These are phyloP conservation scores for Syrphus vitripennis DNA, from an alignment of 2,888 invertebrate species.

Conservation along the genomic window DNA sequence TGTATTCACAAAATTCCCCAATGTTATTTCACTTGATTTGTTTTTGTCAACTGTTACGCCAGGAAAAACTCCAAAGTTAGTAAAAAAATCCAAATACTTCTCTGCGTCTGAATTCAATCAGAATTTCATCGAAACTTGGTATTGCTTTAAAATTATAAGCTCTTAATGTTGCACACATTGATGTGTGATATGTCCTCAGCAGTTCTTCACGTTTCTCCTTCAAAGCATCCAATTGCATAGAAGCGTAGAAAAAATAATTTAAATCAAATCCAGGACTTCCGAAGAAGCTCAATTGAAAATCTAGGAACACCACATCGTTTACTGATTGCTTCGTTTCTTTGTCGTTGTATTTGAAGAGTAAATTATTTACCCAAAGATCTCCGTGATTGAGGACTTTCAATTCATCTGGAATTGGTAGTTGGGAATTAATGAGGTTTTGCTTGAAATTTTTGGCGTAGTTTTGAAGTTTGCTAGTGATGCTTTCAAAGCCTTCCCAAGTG, in stretches of 20 bases:
- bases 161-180: conserved; percentile 73
- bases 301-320: conserved; percentile 76
- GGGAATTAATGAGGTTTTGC: conserved; percentile 66
- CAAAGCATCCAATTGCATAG: conserved; percentile 75
- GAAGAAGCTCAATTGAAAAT: conserved; percentile 78
- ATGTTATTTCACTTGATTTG: conserved; percentile 74
- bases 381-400: conserved; percentile 82
- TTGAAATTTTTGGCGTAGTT: conserved; percentile 73
- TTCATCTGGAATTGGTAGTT: conserved; percentile 61
- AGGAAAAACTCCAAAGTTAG: conserved; percentile 76
- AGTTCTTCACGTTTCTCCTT: conserved; percentile 75
- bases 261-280: conserved; percentile 79
- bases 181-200: conserved; percentile 75
- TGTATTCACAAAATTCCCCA: conserved; percentile 75
- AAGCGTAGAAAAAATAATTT: conserved; percentile 79
- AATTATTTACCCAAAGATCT: conserved; percentile 82
- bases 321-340: conserved; percentile 72
- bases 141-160: conserved; percentile 70
- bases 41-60: conserved; percentile 76
- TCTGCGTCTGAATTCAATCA: conserved; percentile 74
- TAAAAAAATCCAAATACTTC: conserved; percentile 77
- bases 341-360: conserved; percentile 79
- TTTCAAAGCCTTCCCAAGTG: conserved; percentile 77
- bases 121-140: conserved; percentile 75
- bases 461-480: conserved; percentile 78